These are phyloP conservation scores for Paramormyrops kingsleyae DNA, from an alignment of 2,113 vertebrate species.

Conservation along the genomic window DNA sequence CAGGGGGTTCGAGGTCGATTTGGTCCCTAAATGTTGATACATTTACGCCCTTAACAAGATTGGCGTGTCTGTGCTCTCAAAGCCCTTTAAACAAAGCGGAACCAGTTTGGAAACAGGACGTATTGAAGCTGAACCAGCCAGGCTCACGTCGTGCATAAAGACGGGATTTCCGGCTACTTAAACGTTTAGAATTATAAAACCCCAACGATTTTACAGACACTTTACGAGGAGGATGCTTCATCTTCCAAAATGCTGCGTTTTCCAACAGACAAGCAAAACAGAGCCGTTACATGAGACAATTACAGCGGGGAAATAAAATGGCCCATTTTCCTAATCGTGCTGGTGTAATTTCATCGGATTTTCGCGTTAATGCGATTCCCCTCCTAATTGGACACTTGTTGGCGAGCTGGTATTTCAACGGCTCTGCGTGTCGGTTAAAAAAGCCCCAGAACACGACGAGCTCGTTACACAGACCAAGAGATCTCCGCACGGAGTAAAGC, in stretches of 20 bases:
- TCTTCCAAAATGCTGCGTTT: background rate
- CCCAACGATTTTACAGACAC: background rate
- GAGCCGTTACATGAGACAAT: background rate
- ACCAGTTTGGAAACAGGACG: background rate
- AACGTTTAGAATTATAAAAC: background rate
- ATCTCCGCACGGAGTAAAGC: background rate
- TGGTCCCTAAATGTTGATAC: background rate
- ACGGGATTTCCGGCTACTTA: background rate
- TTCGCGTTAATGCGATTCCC: background rate
- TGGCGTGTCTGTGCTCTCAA: background rate
- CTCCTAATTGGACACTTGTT: background rate
- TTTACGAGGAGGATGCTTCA: background rate
- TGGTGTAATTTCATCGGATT: constrained; percentile 23
- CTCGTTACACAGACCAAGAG: background rate
- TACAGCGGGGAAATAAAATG: background rate
- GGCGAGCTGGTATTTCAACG: background rate
- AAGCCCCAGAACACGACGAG: background rate
- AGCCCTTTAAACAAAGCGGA: background rate
- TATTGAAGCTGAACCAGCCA: background rate
- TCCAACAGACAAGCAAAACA: background rate
- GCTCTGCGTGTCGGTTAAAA: background rate
- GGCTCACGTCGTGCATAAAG: background rate
- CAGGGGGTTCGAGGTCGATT: background rate
- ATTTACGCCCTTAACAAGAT: background rate
- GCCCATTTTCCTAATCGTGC: constrained; percentile 20